These are phyloP conservation scores for Stegana nigrithorax DNA, from an alignment of 2,888 invertebrate genomes.

Conservation along the genomic window DNA sequence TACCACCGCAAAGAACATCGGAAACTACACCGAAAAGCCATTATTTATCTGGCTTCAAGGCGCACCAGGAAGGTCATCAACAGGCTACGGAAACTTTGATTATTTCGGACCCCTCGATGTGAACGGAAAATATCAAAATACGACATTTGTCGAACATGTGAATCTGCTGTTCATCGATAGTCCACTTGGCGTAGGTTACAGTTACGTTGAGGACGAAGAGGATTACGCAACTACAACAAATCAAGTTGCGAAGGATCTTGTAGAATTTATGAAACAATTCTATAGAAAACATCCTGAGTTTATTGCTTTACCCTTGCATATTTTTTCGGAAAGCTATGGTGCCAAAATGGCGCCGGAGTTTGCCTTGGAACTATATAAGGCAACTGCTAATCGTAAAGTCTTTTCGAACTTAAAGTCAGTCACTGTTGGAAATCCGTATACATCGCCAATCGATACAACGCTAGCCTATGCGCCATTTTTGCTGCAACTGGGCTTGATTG, in stretches of 20 bases:
- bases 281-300: conserved; percentile 77
- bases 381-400: conserved; percentile 72
- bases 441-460: conserved; percentile 84
- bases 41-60: conserved; percentile 89
- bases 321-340: conserved; percentile 90
- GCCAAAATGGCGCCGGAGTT: conserved; percentile 92
- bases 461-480: conserved; percentile 84
- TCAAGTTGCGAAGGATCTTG: conserved; percentile 80
- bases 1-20: conserved; percentile 73
- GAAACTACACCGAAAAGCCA: conserved; percentile 74
- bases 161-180: conserved; percentile 89
- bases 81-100: conserved; percentile 84
- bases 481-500: conserved; percentile 79
- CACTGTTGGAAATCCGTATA: conserved; percentile 87
- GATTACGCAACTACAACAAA: conserved; percentile 72
- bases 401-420: conserved; percentile 73
- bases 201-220: conserved; percentile 75
- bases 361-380: conserved; percentile 72
- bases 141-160: conserved; percentile 81
- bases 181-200: conserved; percentile 89
- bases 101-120: conserved; percentile 82
- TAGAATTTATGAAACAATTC: conserved; percentile 77
- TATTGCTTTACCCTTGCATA: conserved; percentile 79
- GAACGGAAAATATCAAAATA: conserved; percentile 74
- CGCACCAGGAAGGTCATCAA: conserved; percentile 83